Evolutionary conservation across 2,797 vertebrate species (phyloP), one percentile per base, ranked within the genome.

Genomic region (Acrossocheilus wenchowensis): DNA sequence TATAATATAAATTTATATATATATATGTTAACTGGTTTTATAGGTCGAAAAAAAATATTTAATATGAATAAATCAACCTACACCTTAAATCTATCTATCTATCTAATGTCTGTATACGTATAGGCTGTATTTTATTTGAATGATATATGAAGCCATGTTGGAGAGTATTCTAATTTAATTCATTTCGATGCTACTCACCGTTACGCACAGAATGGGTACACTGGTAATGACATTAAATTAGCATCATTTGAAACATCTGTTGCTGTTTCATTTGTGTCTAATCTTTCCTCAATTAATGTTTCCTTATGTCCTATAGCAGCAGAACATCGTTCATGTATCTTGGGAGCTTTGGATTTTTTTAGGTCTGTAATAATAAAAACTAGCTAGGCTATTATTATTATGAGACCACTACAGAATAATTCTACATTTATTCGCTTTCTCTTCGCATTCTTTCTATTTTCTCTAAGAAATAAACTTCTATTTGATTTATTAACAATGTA

Each of bases 181-280:
- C 39, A 75, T 85, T 83, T 83, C 60, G 45, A 50, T 78, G 57
- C 39, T 79, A 62, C 84, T 87, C 77, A 66, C 43, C 30, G 48
- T 66, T 54, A 77, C n/a, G 5, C 39, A 23, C 10, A 12, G 57
- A 85, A 77, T 19, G 57, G 54, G 82, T 54, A 36, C 68, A 26
- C 30, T 45, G 78, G 77, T 87, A 90, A 87, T 88, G 66, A 88
- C 60, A 85, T 88, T 86, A 91, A 90, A 90, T 89, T 78, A 86
- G 54, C 69, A 71, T 84, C 48, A 89, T 91, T 90, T 88, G 39
- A 81, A 89, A 91, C 90, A 92, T 92, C 90, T 92, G 90, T 88
- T 91, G 85, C 85, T 81, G 17, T 88, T 89, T 87, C 82, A 89
- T 92, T 90, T 90, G 87, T 72, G 39, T 83, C 79, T 91, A 82